Conservation (phyloP, 1,140 invertebrate species). For the Bradynema listronoti region DNA sequence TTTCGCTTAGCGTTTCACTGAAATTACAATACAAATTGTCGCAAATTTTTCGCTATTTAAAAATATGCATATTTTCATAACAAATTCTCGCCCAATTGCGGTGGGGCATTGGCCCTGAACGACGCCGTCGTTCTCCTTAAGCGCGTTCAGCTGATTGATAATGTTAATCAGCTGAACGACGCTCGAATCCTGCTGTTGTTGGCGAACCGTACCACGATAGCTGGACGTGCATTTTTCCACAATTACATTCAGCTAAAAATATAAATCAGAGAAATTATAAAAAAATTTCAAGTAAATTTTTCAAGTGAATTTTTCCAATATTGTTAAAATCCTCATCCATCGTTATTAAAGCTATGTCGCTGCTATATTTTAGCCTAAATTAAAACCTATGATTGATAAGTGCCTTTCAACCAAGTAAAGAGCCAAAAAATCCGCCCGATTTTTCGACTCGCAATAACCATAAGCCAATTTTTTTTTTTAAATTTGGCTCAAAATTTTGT, state of each 20-base stretch:
- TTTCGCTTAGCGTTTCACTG: conserved; percentile 14
- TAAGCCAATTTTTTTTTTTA: too few species aligned
- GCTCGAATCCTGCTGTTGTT: conserved; percentile 8
- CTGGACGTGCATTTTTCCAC: background rate
- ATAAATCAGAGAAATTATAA: background rate
- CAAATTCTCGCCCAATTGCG: conserved; percentile 7
- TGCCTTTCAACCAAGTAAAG: too few species aligned
- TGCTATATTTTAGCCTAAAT: too few species aligned
- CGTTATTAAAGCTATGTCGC: too few species aligned
- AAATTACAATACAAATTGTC: background rate
- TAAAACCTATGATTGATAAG: too few species aligned
- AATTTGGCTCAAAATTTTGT: too few species aligned
- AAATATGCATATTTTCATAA: background rate
- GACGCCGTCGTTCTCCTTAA: conserved; percentile 45
- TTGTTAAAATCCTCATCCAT: too few species aligned
- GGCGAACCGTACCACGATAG: too few species aligned
- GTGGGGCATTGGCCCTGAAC: conserved; percentile 25
- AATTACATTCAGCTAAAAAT: background rate
- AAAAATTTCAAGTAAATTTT: background rate
- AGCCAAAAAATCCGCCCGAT: too few species aligned
- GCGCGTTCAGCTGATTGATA: conserved; percentile 35
- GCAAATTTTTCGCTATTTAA: background rate
- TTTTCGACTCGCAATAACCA: too few species aligned
- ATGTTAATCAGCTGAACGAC: conserved; percentile 24
- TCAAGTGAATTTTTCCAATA: background rate